Evolutionary conservation across 2,888 invertebrate species (phyloP).

Genomic region (Eledona agricola): DNA sequence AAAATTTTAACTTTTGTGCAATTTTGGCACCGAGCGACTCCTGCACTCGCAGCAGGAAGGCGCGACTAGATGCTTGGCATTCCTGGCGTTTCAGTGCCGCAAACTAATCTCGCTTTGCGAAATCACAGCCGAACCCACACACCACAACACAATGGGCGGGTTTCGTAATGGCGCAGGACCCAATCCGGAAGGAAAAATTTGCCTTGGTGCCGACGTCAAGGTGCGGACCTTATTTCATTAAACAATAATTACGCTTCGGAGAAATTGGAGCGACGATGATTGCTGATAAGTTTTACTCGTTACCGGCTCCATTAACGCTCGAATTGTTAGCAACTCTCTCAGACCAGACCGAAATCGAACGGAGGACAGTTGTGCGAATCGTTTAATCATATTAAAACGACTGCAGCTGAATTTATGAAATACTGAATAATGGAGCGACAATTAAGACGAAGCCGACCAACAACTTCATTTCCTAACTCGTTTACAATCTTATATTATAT

Average conservation of each 20-base stretch:
- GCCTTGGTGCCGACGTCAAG: conserved; percentile 5
- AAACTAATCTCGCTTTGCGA: conserved; percentile 36
- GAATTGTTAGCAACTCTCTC: conserved; percentile 12
- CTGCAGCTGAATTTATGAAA: too few species aligned
- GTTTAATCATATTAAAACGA: too few species aligned
- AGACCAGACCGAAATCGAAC: too few species aligned
- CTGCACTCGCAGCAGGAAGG: conserved; percentile 39
- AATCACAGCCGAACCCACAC: conserved; percentile 35
- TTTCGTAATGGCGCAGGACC: conserved; percentile 17
- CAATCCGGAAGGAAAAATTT: conserved; percentile 23
- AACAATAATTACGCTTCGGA: conserved; percentile 15
- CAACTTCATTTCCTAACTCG: too few species aligned
- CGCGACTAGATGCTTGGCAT: conserved; percentile 46
- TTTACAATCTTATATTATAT: too few species aligned
- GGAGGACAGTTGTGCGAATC: too few species aligned
- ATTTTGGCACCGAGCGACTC: too few species aligned
- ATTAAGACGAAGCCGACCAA: too few species aligned
- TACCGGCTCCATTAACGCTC: conserved; percentile 11
- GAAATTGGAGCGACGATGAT: conserved; percentile 9
- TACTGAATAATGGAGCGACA: too few species aligned
- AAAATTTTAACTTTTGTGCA: too few species aligned
- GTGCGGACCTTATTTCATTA: conserved; percentile 22
- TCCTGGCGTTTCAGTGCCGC: conserved; percentile 36
- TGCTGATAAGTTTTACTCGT: conserved; percentile 8
- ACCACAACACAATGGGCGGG: conserved; percentile 21